Base-by-base conservation (phyloP, 1,140 invertebrate genomes). In the Condylostylus longicornis region DNA sequence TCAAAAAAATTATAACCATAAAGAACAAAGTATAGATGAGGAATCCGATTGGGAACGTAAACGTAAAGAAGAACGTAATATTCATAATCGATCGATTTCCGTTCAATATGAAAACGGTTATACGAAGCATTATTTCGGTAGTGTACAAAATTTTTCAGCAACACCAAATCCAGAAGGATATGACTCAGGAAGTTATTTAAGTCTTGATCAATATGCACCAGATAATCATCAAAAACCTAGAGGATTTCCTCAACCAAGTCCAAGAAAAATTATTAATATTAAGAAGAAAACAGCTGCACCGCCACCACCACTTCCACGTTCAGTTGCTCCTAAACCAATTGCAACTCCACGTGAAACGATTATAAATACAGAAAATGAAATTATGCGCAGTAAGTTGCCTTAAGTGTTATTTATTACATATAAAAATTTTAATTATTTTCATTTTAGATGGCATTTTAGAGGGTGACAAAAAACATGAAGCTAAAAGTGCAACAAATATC, bases 231-330 rank as follows among this genome's bases (percentile, higher is more conserved):
- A 54, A 0, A 54, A 58, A 33, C 54, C 54, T n/a, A n/a, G n/a
- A n/a, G n/a, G n/a, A n/a, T n/a, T n/a, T n/a, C n/a, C n/a, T n/a
- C n/a, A n/a, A 9, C 50, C 54, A 31, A 54, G 54, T 1, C 45
- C 53, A 18, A 53, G 54, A 27, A 47, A 47, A 9, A 33, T 53
- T 12, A 32, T 52, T 8, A 52, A 54, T 27, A 42, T 53, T 1
- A 50, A 53, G 25, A 58, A 61, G 44, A 61, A 58, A 35, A 36
- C 38, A 12, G 18, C 20, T 0, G 9, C 54, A 9, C 51, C 54
- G 3, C 51, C 59, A 13, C 53, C 49, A 15, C 50, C 58, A 17
- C 51, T 48, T 14, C 43, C 48, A 25, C 0, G 47, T 25, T 25
- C 23, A 25, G 7, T n/a, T 25, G 7, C n/a, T 25, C 23, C 7